These are phyloP conservation scores for Aphelenchoides fujianensis DNA, from an alignment of 1,140 invertebrate species.

Conservation along the genomic window DNA sequence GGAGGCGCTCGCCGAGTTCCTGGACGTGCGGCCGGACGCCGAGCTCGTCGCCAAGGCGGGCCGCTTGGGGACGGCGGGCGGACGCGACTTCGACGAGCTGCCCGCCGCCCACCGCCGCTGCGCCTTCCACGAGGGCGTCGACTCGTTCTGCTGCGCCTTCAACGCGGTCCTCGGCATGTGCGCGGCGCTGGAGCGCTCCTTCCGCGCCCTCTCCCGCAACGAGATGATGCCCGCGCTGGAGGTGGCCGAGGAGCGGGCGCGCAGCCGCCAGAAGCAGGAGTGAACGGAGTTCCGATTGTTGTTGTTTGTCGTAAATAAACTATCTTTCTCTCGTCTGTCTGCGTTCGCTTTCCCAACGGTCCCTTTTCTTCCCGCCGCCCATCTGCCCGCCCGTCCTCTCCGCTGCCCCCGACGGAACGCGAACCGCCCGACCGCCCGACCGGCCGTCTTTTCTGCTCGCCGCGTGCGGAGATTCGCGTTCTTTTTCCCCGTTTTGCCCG, in stretches of 20 bases:
- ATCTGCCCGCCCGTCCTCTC: no score
- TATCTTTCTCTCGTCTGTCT: neutral
- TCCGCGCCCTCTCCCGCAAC: conserved; percentile 4
- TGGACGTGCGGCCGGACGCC: neutral
- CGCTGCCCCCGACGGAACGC: neutral
- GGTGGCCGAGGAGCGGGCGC: no score
- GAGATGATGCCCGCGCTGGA: conserved; percentile 9
- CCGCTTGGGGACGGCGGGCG: neutral
- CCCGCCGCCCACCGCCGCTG: neutral
- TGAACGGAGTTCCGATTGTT: neutral
- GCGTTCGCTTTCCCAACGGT: no score
- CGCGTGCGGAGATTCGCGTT: neutral
- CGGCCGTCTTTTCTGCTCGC: neutral
- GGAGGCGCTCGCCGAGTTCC: conserved; percentile 12
- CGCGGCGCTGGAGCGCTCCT: conserved; percentile 3
- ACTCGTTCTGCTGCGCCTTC: neutral
- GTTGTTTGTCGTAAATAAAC: neutral
- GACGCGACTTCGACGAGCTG: neutral
- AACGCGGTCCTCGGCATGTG: conserved; percentile 8
- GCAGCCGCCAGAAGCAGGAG: no score
- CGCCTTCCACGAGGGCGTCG: neutral
- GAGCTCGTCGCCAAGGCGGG: neutral
- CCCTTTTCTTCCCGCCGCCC: no score
- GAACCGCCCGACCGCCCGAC: neutral
- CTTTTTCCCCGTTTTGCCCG: neutral